Percentiles rank a stretch among this genome's conserved stretches.
phyloP scores from a whole-genome alignment of 1,140 invertebrate genomes.

The Proctacanthus coquilletti region DNA sequence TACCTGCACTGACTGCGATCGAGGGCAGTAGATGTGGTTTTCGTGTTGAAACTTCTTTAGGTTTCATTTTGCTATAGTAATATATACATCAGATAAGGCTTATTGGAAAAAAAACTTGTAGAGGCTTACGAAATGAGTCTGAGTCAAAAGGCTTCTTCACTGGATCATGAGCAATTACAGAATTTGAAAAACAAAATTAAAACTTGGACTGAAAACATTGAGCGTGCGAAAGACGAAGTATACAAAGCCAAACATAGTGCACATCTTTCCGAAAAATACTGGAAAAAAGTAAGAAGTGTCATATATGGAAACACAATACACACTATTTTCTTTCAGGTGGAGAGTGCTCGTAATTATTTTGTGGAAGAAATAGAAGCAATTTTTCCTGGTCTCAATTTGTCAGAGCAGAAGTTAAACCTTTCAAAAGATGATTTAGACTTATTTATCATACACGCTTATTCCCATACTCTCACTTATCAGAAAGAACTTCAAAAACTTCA shows the following conservation, averaged over 20 bases:
- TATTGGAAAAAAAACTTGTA: no score
- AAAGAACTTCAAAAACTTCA: conserved; percentile 53
- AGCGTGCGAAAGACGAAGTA: conserved; percentile 38
- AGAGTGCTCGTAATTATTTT: conserved; percentile 50
- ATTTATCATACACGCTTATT: conserved; percentile 48
- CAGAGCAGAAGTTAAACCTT: conserved; percentile 45
- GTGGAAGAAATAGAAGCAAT: conserved; percentile 54
- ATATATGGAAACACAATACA: no score
- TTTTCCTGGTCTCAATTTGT: conserved; percentile 51
- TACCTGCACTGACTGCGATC: no score
- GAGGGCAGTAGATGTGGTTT: no score
- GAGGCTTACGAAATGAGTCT: conserved; percentile 31
- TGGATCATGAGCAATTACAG: conserved; percentile 29
- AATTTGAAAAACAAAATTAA: conserved; percentile 39
- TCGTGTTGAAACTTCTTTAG: no score
- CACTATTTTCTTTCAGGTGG: conserved; percentile 35
- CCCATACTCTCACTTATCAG: conserved; percentile 47
- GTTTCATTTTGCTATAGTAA: conserved; percentile 3
- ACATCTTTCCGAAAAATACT: conserved; percentile 50
- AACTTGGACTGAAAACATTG: conserved; percentile 43
- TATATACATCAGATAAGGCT: no score
- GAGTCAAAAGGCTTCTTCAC: conserved; percentile 32
- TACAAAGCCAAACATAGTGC: conserved; percentile 36
- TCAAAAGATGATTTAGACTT: conserved; percentile 48
- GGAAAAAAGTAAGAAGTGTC: conserved; percentile 41